Base-by-base conservation (phyloP, 2,113 vertebrate genomes). In the Girardinichthys multiradiatus region DNA sequence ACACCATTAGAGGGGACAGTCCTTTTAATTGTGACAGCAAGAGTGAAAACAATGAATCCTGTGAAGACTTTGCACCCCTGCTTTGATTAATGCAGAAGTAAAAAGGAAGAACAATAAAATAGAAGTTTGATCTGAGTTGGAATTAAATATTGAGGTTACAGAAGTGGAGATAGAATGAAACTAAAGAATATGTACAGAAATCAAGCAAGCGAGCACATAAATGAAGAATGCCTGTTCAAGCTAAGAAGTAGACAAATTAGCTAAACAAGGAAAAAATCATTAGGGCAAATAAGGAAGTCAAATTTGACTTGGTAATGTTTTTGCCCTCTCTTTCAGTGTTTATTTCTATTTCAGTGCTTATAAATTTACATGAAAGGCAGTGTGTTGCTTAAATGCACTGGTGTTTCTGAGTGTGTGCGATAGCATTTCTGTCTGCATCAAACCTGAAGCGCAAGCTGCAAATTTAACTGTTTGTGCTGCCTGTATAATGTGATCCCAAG, bases 331-430 rank as follows among this genome's bases (percentile, higher is more conserved):
- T 76, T 84, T 82, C 70, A 77, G 83, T 76, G 68, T 80, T 79
- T 60, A 30, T 66, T 64, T 68, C 67, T 74, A 59, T 88, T 81
- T 71, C 81, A 88, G 75, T 76, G 72, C 51, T 76, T 72, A 77
- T 86, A 87, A 76, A 80, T 90, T 85, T 80, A 83, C 86, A 88
- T 91, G 76, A 89, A 85, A 90, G 81, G 74, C 83, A 89, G 74
- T 79, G 81, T 72, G 65, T 65, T 73, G 82, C 77, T 86, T 45
- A 77, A 81, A 71, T 82, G 66, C 68, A 62, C 11, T 11, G 17
- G 60, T 76, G 62, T 76, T 33, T 31, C 2, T 66, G 19, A 14
- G 29, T 51, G 26, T 27, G 54, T 76, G 72, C 64, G 31, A 64
- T 33, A 26, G 37, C 35, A 37, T 81, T 86, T 76, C 81, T 70